Percentiles rank a stretch among this genome's conserved stretches.
Evolutionary conservation across 2,797 vertebrate species (phyloP).

Genomic region (Rousettus madagascariensis): DNA sequence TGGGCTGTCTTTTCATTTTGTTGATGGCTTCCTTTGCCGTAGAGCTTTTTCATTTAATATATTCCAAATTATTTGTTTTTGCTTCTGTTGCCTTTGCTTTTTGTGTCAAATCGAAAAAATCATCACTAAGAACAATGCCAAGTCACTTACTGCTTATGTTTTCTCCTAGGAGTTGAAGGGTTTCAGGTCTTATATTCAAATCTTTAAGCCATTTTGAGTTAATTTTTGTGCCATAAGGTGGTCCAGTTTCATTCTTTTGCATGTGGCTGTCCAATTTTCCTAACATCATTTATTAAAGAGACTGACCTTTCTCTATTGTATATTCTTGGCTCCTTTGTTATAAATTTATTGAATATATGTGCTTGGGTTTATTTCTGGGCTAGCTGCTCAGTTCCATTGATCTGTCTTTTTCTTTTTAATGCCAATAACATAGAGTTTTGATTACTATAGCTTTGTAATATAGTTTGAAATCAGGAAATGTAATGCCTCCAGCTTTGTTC

Average conservation of each 20-base stretch:
- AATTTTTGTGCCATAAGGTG: neutral
- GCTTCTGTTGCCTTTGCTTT: neutral
- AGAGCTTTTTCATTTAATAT: neutral
- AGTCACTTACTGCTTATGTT: neutral
- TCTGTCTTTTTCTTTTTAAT: neutral
- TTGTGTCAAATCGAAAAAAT: neutral
- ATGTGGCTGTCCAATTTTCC: neutral
- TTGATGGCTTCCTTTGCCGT: neutral
- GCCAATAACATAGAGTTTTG: neutral
- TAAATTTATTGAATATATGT: neutral
- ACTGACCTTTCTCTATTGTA: neutral
- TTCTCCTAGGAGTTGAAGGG: neutral
- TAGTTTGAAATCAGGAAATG: neutral
- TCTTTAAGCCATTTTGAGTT: neutral
- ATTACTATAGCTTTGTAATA: neutral
- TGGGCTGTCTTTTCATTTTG: neutral
- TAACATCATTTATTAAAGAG: neutral
- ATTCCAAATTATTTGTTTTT: neutral
- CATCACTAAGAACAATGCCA: neutral
- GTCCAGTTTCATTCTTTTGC: neutral
- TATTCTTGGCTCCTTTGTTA: neutral
- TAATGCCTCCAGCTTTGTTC: neutral
- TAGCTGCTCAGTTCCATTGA: neutral
- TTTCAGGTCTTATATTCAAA: neutral
- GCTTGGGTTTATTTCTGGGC: neutral